Conservation (phyloP, 1,140 invertebrate species). For the Goniozus legneri region DNA sequence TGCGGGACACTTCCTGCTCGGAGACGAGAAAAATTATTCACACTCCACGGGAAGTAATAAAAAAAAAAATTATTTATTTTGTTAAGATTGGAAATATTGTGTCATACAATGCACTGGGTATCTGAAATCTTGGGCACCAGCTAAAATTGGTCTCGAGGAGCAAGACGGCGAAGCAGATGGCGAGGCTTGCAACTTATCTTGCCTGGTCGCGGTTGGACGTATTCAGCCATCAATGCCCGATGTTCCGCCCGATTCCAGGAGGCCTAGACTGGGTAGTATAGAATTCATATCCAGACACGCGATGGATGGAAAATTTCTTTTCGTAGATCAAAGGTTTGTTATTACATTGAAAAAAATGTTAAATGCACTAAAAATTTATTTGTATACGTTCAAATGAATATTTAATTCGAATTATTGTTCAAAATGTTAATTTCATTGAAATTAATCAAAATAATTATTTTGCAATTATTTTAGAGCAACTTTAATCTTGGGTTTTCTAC, state of each 20-base stretch:
- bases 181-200: conserved; percentile 76
- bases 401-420: too few relatives aligned
- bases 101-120: conserved; percentile 89
- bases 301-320: conserved; percentile 94
- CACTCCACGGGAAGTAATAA: too few relatives aligned
- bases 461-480: conserved; percentile 67
- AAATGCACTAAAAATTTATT: too few relatives aligned
- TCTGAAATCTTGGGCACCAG: conserved; percentile 85
- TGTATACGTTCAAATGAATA: too few relatives aligned
- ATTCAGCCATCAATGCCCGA: conserved; percentile 55
- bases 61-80: conserved; percentile 3
- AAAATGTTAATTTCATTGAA: not conserved
- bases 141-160: conserved; percentile 69
- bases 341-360: too few relatives aligned
- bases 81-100: conserved; percentile 70
- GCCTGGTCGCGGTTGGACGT: conserved; percentile 79
- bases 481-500: conserved; percentile 82
- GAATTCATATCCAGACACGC: conserved; percentile 95
- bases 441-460: conserved; percentile 3
- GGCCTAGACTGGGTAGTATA: conserved; percentile 37
- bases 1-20: too few relatives aligned
- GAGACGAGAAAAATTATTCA: too few relatives aligned
- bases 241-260: conserved; percentile 26
- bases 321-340: conserved; percentile 86
- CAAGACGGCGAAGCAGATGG: conserved; percentile 65